Base-by-base conservation (phyloP, 1,140 invertebrate genomes). In the Nylanderia fulva region DNA sequence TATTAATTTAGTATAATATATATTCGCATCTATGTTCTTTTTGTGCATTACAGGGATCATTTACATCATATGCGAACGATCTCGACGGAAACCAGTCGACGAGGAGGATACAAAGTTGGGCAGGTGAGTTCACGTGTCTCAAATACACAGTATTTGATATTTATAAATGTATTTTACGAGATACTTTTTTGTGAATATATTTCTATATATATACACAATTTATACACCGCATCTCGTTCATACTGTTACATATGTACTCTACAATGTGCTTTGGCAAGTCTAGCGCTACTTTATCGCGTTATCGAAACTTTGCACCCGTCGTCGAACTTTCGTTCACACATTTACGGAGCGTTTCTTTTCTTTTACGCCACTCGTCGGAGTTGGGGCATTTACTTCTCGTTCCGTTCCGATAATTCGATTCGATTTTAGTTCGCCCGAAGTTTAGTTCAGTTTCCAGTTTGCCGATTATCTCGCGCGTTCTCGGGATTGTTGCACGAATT, bases 81-180 rank as follows among this genome's bases (percentile, higher is more conserved):
- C 95, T 85, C 95, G 95, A 85, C 95, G 95, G 64, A 97, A 96
- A 93, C 96, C 96, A 66, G 95, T 96, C 42, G 96, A 97, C 86
- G 97, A 98, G 75, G 97, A 98, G 36, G 97, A 98, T 94, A 95
- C 97, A 0, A 98, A 98, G 93, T 94, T 98, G 52, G 97, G 97
- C 95, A 98, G 97, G 97, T 98, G 96, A 95, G 93, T 66, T n/a
- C n/a, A n/a, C 75, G 24, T 18, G 33, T n/a, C 15, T 48, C 45
- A 15, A 33, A 63, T 39, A 54, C 6, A 4, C 1, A 33, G 13
- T 82, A 72, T 33, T 15, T 6, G 56, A 90, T 42, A 24, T 54
- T n/a, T n/a, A 72, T 69, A 80, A 68, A 39, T 82, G 27, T 60
- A 45, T 72, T 29, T 52, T 58, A 80, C 68, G 36, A 68, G n/a